Base-by-base conservation (phyloP, 2,888 invertebrate genomes). In the Dicycla oo region DNA sequence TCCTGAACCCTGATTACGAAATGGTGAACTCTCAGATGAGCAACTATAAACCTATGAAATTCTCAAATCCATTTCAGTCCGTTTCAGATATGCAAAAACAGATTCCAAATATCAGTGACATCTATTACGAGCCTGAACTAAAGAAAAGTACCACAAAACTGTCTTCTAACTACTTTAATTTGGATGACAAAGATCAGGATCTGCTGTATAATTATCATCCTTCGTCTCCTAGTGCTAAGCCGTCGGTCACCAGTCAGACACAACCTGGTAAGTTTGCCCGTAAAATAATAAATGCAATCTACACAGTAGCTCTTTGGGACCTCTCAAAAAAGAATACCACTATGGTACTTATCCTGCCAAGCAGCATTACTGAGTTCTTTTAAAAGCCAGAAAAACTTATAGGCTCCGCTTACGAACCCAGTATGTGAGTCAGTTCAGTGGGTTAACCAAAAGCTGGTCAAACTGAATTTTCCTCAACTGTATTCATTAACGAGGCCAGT, bases 61-160 rank as follows among this genome's bases (percentile, higher is more conserved):
- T 79, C 65, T 63, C 86, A 8, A 89, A 82, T 65, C 26, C 81
- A 8, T 75, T 84, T n/a, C n/a, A n/a, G 7, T 83, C 71, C 11
- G 13, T 89, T 10, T 86, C 91, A 5, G 92, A 91, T 3, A 84
- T 93, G 57, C 81, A 76, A n/a, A 84, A 83, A 6, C 88, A 90
- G 74, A 81, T 93, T 61, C 92, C 93, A 3, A 91, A 91, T 70
- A 91, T 93, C 26, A 86, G 88, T 4, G 83, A 76, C 3, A 76
- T 85, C 3, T 51, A 45, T 30, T 60, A 5, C 47, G 30, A 34
- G 1, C 45, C 30, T 20, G 3, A 38, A 3, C 0, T 0, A 7
- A 13, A 13, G 11, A 34, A 15, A 23, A 13, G 0, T 0, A 64
- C 65, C 0, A 66, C 80, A 7, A 53, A 47, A 23, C 0, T 3